phyloP scores from a whole-genome alignment of 2,113 vertebrate genomes.

The Peromyscus leucopus region DNA sequence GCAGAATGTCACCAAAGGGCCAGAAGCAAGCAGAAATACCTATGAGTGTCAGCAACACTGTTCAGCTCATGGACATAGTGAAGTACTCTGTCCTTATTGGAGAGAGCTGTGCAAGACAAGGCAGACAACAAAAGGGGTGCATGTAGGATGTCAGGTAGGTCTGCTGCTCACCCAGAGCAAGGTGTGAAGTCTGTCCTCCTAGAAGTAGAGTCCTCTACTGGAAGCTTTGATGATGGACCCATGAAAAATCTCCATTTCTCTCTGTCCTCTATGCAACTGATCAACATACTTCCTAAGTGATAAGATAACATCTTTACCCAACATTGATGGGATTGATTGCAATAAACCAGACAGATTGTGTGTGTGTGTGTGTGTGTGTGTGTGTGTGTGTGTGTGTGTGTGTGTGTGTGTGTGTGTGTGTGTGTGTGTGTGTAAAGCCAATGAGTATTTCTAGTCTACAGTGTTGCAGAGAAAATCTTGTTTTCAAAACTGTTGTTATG shows the following conservation, averaged over 20 bases:
- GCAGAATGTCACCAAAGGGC: neutral
- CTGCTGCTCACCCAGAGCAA: neutral
- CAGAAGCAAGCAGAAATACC: neutral
- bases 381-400: too few species aligned
- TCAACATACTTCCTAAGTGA: neutral
- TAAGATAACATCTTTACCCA: neutral
- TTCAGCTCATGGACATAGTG: neutral
- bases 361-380: neutral
- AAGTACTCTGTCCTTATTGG: neutral
- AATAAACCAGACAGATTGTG: neutral
- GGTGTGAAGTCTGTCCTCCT: neutral
- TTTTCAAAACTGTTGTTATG: neutral
- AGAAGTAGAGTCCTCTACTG: neutral
- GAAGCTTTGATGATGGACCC: neutral
- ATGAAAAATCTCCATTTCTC: neutral
- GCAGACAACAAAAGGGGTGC: neutral
- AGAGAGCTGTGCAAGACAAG: neutral
- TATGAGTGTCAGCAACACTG: neutral
- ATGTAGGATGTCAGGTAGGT: neutral
- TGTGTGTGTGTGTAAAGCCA: neutral
- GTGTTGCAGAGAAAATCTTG: neutral
- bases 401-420: too few species aligned
- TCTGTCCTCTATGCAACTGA: neutral
- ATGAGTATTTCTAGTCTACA: slow-evolving; percentile 31
- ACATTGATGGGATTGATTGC: neutral